phyloP scores from a whole-genome alignment of 1,140 invertebrate species.

The Pemphigus obesinymphae region DNA sequence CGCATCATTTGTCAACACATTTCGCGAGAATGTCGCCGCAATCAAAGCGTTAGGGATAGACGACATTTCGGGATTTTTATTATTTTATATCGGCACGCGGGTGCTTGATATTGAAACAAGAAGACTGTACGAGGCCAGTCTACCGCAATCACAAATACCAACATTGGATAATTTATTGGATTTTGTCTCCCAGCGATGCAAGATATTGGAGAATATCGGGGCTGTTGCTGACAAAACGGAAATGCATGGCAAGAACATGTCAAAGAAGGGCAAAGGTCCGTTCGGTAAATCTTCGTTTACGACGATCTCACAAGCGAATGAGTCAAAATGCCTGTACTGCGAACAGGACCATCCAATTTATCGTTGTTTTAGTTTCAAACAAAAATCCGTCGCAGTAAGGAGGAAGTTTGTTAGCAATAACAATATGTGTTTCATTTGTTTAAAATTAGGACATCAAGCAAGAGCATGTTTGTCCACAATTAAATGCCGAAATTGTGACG shows the following conservation, averaged over 20 bases:
- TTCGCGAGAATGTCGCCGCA: neutral
- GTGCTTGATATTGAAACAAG: too few relatives aligned
- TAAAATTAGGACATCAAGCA: neutral
- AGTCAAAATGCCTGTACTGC: neutral
- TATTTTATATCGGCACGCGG: too few relatives aligned
- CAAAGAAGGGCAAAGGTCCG: neutral
- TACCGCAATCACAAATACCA: too few relatives aligned
- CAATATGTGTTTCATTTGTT: neutral
- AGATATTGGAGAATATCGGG: too few relatives aligned
- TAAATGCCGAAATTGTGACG: too few relatives aligned
- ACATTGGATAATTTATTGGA: too few relatives aligned
- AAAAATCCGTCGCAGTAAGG: neutral
- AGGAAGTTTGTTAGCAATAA: neutral
- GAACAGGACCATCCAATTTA: neutral
- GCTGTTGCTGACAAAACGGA: too few relatives aligned
- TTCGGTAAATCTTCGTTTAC: neutral
- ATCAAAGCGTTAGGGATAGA: neutral
- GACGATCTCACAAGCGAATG: neutral
- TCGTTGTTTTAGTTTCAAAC: neutral
- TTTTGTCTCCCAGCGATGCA: too few relatives aligned
- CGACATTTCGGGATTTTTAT: too few relatives aligned
- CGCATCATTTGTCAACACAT: neutral
- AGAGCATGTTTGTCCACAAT: neutral
- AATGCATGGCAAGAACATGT: neutral
- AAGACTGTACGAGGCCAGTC: too few relatives aligned